A percentile compares a stretch with the other conserved stretches of the same genome.
Conservation (phyloP, 2,113 vertebrate species). For the Sorex araneus region DNA sequence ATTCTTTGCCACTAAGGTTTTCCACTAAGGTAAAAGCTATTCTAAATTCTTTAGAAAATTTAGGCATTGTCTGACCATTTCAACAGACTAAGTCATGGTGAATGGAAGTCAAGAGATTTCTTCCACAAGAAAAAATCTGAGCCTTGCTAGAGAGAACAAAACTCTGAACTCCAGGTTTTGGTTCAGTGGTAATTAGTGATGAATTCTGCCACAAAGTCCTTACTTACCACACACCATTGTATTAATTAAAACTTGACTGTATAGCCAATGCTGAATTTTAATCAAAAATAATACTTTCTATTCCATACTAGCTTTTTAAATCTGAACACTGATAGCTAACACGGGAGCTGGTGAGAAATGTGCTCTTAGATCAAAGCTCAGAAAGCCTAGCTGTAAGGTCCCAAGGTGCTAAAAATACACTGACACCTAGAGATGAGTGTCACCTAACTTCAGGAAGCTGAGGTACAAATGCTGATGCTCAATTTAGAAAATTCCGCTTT, state of each 20-base stretch:
- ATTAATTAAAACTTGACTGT: constrained; percentile 84
- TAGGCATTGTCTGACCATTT: background rate
- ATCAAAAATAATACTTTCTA: constrained; percentile 72
- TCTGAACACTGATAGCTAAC: constrained; percentile 66
- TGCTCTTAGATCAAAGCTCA: constrained; percentile 76
- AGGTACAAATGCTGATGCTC: constrained; percentile 34
- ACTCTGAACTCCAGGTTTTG: constrained; percentile 77
- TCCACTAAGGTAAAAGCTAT: background rate
- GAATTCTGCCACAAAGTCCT: constrained; percentile 80
- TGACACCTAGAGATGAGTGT: constrained; percentile 22
- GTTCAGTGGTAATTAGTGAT: constrained; percentile 77
- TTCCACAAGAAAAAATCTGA: constrained; percentile 1
- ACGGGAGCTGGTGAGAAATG: constrained; percentile 62
- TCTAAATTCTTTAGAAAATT: constrained; percentile 37
- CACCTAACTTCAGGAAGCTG: background rate
- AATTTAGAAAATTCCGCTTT: constrained; percentile 32
- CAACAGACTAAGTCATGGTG: background rate
- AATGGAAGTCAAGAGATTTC: constrained; percentile 48
- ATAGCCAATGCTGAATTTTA: constrained; percentile 78
- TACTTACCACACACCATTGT: constrained; percentile 72
- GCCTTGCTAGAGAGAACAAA: constrained; percentile 75
- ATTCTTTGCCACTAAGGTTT: background rate
- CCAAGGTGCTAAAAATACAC: constrained; percentile 62
- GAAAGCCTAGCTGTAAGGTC: constrained; percentile 64
- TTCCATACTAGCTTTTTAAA: background rate